phyloP scores from a whole-genome alignment of 2,888 invertebrate genomes.

The Timema cristinae region DNA sequence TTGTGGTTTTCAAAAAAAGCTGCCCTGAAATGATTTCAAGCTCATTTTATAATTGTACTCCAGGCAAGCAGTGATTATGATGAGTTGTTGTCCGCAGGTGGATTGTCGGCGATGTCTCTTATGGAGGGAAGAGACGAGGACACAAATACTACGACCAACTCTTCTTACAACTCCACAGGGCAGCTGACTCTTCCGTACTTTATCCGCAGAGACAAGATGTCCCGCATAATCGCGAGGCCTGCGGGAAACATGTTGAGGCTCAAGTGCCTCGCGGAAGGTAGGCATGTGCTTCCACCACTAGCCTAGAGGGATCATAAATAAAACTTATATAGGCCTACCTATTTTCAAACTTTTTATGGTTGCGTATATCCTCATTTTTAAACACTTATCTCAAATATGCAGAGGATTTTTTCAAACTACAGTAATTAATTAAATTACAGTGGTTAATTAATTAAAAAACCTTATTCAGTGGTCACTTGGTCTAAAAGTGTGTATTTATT shows the following conservation, averaged over 20 bases:
- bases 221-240: conserved; percentile 58
- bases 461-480: no score
- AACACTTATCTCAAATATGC: no score
- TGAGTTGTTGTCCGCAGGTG: conserved; percentile 40
- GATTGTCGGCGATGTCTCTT: conserved; percentile 31
- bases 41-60: conserved; percentile 21
- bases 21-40: no score
- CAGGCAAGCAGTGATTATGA: not conserved
- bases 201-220: conserved; percentile 48
- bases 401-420: no score
- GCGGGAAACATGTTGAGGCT: conserved; percentile 72
- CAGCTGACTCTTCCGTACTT: conserved; percentile 47
- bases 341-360: no score
- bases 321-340: no score
- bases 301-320: no score
- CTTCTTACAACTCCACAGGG: conserved; percentile 46
- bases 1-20: no score
- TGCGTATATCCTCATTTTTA: no score
- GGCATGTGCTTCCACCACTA: conserved; percentile 23
- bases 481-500: no score
- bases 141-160: conserved; percentile 31
- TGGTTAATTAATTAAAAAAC: no score
- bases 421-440: no score
- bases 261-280: conserved; percentile 65
- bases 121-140: conserved; percentile 10